Base-by-base conservation (phyloP, 2,797 vertebrate genomes). In the Fistularia commersonii region DNA sequence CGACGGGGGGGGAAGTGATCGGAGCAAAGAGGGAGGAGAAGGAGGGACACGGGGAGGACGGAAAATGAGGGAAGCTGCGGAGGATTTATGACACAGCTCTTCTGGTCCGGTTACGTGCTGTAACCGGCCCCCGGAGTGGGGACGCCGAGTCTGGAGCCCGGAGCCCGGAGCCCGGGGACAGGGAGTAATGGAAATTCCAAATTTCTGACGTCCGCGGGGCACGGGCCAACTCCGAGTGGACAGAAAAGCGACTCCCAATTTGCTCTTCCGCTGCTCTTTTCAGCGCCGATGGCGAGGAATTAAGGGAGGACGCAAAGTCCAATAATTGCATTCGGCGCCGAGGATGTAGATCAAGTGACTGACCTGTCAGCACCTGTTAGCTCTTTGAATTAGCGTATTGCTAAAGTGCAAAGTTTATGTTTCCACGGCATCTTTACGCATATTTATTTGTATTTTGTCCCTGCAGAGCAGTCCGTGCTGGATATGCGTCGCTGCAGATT, bases 51-150 rank as follows among this genome's bases (percentile, higher is more conserved):
- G 68, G 54, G 42, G 60, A 69, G 53, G 72, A 60, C 58, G 72
- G 66, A 78, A 77, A 81, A 78, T 53, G 53, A 61, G 74, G 60
- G 54, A 68, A 73, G 68, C 53, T 62, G 77, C 54, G 66, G 65
- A 87, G 80, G 86, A 89, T 90, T 90, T 88, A 91, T 82, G 86
- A 66, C 61, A 64, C 72, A 86, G 81, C 80, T 88, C 80, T 80
- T 76, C 54, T 62, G 83, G 77, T 82, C 87, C 85, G 78, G 83
- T 87, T 89, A 87, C 85, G 86, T 64, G 81, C 84, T 84, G 78
- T 87, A 88, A 90, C 87, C 75, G 85, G 84, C 77, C 88, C 86
- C 87, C 75, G 77, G 85, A 87, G 88, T 82, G 60, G 74, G 74
- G 83, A 80, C 66, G 70, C 64, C 43, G 63, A 81, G 77, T 76